Base-by-base conservation (phyloP, 2,797 vertebrate genomes). In the Protonibea diacanthus region DNA sequence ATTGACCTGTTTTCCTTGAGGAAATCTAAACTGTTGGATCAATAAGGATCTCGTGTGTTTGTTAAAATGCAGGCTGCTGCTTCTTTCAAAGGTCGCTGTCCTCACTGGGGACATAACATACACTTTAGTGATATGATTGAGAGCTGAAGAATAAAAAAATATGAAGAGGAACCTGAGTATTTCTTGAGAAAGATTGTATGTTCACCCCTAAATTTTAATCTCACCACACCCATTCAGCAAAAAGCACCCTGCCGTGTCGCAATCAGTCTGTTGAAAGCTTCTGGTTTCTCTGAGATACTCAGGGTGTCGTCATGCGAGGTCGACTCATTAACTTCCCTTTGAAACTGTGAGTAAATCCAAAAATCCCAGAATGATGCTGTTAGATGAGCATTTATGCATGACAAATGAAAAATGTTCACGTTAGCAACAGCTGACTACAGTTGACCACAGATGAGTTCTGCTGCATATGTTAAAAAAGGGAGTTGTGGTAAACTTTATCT, bases 21-120 rank as follows among this genome's bases (percentile, higher is more conserved):
- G 70, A 78, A 68, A 77, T 58, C 55, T 66, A 40, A 44, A 21
- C 27, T 61, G 55, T 53, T 55, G 25, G 59, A 78, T 84, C 68
- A 57, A 51, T 71, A 48, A 2, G 18, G 47, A 40, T 38, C n/a
- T 1, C 14, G 25, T 42, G 51, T 48, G 55, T 72, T 71, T 45
- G 51, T 61, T 71, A 8, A 71, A 27, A 64, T 9, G 14, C 27
- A 66, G 2, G n/a, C 11, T 15, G 63, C 29, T 40, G 42, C 53
- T 77, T 63, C 27, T 61, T 18, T 23, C 27, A 62, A 69, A 67
- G 62, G 59, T 51, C 15, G 6, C 55, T 27, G 48, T 27, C 45
- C 44, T 48, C 21, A 0, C 33, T 15, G 44, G n/a, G 42, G n/a
- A 40, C 42, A 40, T 13, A 6, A 69, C 20, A 20, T 38, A 44